These are phyloP conservation scores for Digitonthophagus gazella DNA, from an alignment of 2,888 invertebrate genomes.

Conservation along the genomic window DNA sequence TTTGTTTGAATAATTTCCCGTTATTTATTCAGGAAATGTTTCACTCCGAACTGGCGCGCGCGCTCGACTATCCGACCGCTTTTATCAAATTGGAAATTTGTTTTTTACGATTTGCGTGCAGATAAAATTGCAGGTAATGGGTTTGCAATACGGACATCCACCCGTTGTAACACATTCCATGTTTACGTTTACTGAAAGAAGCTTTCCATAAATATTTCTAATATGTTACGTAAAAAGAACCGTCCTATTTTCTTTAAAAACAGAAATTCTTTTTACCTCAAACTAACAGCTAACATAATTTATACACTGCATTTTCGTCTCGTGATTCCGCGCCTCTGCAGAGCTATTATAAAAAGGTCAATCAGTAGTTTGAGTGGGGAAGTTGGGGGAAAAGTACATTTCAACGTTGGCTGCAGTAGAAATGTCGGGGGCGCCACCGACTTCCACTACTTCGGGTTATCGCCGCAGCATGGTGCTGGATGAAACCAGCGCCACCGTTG, in stretches of 20 bases:
- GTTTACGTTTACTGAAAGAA: too few relatives aligned
- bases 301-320: not conserved
- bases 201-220: too few relatives aligned
- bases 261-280: not conserved
- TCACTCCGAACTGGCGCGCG: constrained; percentile 7
- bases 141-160: not conserved
- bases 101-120: not conserved
- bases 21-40: constrained; percentile 17
- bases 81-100: not conserved
- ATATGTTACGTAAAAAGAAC: too few relatives aligned
- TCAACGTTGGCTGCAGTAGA: not conserved
- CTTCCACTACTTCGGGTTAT: not conserved
- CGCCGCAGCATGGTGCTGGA: not conserved
- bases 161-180: too few relatives aligned
- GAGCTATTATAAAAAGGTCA: not conserved
- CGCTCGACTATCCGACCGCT: not conserved
- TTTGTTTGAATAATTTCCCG: constrained; percentile 14
- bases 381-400: not conserved
- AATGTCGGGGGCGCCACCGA: not conserved
- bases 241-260: not conserved
- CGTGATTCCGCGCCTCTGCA: not conserved
- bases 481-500: constrained; percentile 1
- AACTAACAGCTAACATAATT: not conserved
- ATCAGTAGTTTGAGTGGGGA: not conserved
- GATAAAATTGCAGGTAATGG: too few relatives aligned